phyloP scores from a whole-genome alignment of 2,113 vertebrate genomes.

The Antigone vipio region DNA sequence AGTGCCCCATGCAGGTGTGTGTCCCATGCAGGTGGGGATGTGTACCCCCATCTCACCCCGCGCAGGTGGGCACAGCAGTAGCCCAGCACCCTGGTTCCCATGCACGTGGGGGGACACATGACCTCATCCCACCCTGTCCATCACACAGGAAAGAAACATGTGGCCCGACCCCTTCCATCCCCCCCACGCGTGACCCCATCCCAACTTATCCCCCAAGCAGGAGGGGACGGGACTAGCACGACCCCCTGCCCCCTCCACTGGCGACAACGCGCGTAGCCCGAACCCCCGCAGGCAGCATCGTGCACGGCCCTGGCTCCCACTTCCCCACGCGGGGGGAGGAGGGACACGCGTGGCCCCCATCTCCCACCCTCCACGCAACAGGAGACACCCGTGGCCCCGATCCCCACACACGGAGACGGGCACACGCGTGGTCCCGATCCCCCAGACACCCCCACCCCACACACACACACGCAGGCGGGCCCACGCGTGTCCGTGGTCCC shows the following conservation, averaged over 20 bases:
- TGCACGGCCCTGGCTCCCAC: accelerated
- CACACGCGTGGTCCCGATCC: background rate
- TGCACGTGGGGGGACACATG: accelerated
- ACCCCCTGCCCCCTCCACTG: background rate
- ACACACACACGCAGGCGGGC: background rate
- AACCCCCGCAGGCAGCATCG: background rate
- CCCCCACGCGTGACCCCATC: too few species aligned
- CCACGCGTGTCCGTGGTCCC: background rate
- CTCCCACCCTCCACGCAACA: background rate
- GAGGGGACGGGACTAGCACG: accelerated
- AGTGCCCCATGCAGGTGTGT: too few species aligned
- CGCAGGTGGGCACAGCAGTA: too few species aligned
- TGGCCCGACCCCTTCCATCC: background rate
- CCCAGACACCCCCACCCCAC: too few species aligned
- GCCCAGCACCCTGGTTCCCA: too few species aligned
- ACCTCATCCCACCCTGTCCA: background rate
- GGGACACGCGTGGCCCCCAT: background rate
- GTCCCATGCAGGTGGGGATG: background rate
- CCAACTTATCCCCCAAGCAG: accelerated
- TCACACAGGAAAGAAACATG: background rate
- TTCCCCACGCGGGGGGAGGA: accelerated
- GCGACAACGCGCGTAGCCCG: background rate
- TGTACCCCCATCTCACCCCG: background rate
- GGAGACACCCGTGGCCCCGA: background rate
- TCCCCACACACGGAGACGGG: too few species aligned